Percentiles rank a stretch among this genome's conserved stretches.
phyloP scores from a whole-genome alignment of 2,888 invertebrate species.

The Glaucopsyche alexis region DNA sequence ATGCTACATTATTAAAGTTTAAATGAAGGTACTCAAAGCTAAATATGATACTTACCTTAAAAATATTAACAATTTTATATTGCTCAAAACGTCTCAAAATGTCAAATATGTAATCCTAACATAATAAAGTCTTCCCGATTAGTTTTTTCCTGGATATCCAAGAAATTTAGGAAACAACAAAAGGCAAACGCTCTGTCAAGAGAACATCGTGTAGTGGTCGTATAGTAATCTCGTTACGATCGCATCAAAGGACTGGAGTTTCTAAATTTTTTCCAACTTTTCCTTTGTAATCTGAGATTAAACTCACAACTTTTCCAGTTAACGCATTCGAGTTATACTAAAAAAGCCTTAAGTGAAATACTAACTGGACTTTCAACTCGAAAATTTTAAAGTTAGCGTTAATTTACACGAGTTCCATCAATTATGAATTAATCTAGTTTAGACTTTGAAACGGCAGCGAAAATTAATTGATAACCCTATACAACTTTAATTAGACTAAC shows the following conservation, averaged over 20 bases:
- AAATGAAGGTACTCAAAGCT: no score
- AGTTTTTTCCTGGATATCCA: no score
- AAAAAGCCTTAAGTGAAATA: neutral
- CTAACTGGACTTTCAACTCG: neutral
- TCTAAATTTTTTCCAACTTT: neutral
- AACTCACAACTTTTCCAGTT: neutral
- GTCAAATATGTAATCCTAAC: no score
- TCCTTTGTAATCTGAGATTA: neutral
- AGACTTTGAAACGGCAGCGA: neutral
- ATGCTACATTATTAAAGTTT: no score
- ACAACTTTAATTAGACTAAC: neutral
- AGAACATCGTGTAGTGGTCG: neutral
- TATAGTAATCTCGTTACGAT: neutral
- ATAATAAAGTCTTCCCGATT: no score
- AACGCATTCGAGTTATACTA: neutral
- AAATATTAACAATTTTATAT: no score
- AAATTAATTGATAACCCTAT: neutral
- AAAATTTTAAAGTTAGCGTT: neutral
- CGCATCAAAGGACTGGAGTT: neutral
- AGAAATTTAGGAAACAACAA: neutral
- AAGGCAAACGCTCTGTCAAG: neutral
- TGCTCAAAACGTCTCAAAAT: no score
- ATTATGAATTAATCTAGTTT: conserved; percentile 10
- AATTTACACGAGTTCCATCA: neutral
- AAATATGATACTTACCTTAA: no score